A percentile compares a stretch with the other conserved stretches of the same genome.
These are phyloP conservation scores for Pecten maximus DNA, from an alignment of 2,888 invertebrate genomes.

Conservation along the genomic window DNA sequence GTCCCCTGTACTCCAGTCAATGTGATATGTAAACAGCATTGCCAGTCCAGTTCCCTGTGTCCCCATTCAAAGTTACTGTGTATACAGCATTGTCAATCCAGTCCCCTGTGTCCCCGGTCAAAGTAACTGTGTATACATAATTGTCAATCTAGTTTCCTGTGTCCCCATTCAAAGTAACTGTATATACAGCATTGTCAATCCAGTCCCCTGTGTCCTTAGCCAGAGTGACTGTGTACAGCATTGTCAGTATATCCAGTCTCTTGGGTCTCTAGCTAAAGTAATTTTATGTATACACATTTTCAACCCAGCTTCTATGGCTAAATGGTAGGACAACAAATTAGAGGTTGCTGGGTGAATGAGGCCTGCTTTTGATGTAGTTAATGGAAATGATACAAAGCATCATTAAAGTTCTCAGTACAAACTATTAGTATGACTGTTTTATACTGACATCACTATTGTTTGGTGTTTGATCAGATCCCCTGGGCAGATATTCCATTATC, in stretches of 20 bases:
- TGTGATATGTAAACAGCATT: neutral
- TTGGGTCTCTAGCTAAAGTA: neutral
- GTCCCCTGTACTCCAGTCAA: neutral
- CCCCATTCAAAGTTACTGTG: neutral
- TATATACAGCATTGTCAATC: neutral
- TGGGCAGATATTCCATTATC: slow-evolving; percentile 56
- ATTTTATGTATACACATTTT: too few relatives aligned
- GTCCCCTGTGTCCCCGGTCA: neutral
- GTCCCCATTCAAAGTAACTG: neutral
- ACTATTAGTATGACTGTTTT: neutral
- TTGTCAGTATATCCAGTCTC: neutral
- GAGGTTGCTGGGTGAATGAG: too few relatives aligned
- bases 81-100: neutral
- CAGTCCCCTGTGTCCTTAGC: neutral
- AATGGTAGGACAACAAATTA: neutral
- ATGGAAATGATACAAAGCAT: too few relatives aligned
- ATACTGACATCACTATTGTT: neutral
- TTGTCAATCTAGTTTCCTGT: neutral
- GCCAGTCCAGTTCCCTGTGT: neutral
- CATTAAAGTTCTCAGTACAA: too few relatives aligned
- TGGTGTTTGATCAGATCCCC: slow-evolving; percentile 44
- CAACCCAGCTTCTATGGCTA: too few relatives aligned
- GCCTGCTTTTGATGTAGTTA: too few relatives aligned
- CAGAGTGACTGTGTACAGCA: neutral
- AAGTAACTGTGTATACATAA: neutral